Base-by-base conservation (phyloP, 2,888 invertebrate species). In the Antheraea assamensis region DNA sequence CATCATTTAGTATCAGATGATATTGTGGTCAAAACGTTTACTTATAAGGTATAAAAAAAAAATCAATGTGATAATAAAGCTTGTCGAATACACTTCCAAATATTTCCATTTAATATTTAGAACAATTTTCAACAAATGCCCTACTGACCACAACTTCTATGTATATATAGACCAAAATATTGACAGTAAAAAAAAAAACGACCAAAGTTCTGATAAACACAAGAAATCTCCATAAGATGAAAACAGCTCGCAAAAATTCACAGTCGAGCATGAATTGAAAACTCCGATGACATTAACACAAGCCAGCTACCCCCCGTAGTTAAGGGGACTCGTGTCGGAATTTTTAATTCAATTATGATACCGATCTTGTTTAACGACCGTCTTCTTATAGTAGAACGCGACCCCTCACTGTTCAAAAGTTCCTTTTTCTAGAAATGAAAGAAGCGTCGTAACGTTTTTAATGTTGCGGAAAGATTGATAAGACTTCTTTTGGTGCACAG, bases 331-430 rank as follows among this genome's bases (percentile, higher is more conserved):
- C 94, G 94, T 91, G 93, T 91, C 83, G 94, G 94, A 94, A 94
- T 94, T 93, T 94, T 94, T 94, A 94, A 94, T 94, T 94, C 94
- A 94, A 94, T 94, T 94, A 94, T 93, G 93, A 94, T 93, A 93
- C 91, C 92, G 90, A 94, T 94, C 93, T 90, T 92, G 92, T 92
- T 93, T 93, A 94, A 94, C 93, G 93, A 89, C 89, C 91, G 86
- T 82, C 87, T 87, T 87, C 88, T 88, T 87, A 88, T 81, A 86
- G 87, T 55, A 68, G 31, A 68, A 35, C 35, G 68, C 68, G 35
- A 21, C 31, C 68, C 35, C 68, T 73, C 52, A 27, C 35, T 35
- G 68, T 68, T 35, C 35, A 2, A n/a, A 35, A 35, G 21, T 68
- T 68, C 35, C 68, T 77, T 80, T 79, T 77, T 79, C 77, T 78